Evolutionary conservation across 2,888 invertebrate genomes (phyloP).

Genomic region (Matsumyia berberina): DNA sequence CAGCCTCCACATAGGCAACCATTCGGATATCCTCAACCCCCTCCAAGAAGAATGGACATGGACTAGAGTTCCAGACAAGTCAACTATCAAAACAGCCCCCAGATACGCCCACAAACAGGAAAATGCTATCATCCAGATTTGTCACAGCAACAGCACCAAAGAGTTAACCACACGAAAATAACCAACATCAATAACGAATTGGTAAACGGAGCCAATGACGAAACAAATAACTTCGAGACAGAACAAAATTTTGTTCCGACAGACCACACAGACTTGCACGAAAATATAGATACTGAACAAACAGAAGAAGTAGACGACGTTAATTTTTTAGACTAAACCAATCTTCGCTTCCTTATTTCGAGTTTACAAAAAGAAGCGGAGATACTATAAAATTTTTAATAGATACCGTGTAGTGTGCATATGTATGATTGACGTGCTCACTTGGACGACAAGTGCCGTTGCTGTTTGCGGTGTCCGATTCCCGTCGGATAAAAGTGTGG

Average conservation of each 20-base stretch:
- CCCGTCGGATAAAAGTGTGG: no score
- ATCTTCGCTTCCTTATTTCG: constrained; percentile 13
- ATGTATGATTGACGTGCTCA: no score
- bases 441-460: no score
- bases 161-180: not conserved
- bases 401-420: no score
- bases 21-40: not conserved
- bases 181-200: not conserved
- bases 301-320: not conserved
- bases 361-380: not conserved
- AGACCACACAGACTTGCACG: not conserved
- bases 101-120: not conserved
- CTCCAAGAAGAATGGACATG: not conserved
- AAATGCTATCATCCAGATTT: not conserved
- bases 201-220: not conserved
- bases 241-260: not conserved
- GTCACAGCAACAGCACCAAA: not conserved
- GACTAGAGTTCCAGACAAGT: not conserved
- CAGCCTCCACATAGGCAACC: not conserved
- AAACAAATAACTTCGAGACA: not conserved
- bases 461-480: no score
- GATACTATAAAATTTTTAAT: constrained; percentile 4
- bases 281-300: not conserved
- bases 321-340: constrained; percentile 15
- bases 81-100: not conserved